phyloP scores from a whole-genome alignment of 2,888 invertebrate genomes.

The Eupithecia centaureata region DNA sequence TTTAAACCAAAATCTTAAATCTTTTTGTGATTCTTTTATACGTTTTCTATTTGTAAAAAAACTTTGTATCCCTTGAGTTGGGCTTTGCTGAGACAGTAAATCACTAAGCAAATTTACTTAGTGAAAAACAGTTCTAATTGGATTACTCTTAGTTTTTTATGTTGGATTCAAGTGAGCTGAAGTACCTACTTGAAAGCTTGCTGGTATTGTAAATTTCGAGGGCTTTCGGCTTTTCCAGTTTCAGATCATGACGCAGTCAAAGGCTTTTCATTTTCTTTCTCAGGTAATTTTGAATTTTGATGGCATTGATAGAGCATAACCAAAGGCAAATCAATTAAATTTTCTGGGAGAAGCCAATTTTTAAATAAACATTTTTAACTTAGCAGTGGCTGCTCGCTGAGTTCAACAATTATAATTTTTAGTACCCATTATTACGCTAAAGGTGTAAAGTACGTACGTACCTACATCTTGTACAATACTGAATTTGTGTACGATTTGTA shows the following conservation, averaged over 20 bases:
- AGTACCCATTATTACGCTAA: too few relatives aligned
- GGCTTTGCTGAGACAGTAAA: not conserved
- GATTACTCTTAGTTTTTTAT: not conserved
- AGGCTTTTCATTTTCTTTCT: not conserved
- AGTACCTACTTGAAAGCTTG: not conserved
- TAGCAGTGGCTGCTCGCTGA: too few relatives aligned
- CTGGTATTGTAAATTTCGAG: not conserved
- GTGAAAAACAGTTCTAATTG: not conserved
- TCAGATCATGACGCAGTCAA: not conserved
- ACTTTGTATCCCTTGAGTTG: not conserved
- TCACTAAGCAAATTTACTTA: slow-evolving; percentile 8
- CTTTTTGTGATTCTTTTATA: not conserved
- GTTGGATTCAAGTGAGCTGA: not conserved
- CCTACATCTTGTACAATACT: too few relatives aligned
- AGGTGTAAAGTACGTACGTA: too few relatives aligned
- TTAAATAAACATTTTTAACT: too few relatives aligned
- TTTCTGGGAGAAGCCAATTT: too few relatives aligned
- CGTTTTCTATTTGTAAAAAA: not conserved
- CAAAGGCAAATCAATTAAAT: not conserved
- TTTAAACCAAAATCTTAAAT: not conserved
- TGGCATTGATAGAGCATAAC: slow-evolving; percentile 1
- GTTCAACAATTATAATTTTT: too few relatives aligned
- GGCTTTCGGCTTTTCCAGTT: not conserved
- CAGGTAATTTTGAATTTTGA: not conserved
- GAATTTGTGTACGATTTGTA: too few relatives aligned